phyloP scores from a whole-genome alignment of 2,113 vertebrate genomes.

The Campylorhamphus procurvoides region DNA sequence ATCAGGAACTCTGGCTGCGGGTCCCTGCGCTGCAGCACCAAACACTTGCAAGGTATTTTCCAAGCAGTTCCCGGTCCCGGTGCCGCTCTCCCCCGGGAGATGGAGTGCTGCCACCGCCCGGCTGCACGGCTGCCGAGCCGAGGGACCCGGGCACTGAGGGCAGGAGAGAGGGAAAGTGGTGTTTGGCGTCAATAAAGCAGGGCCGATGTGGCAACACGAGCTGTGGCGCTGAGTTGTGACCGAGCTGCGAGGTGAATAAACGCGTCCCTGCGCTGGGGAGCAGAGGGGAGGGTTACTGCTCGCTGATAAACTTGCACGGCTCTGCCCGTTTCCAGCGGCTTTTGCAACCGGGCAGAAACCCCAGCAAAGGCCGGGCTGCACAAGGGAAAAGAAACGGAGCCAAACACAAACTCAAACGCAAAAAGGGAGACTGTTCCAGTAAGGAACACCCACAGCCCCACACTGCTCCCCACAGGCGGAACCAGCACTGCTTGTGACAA shows the following conservation, averaged over 20 bases:
- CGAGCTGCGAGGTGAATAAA: background rate
- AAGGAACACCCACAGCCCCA: background rate
- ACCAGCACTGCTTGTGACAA: background rate
- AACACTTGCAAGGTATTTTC: background rate
- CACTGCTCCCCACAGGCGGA: background rate
- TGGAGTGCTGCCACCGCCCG: slow-evolving; percentile 37
- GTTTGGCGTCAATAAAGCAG: background rate
- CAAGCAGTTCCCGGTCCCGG: background rate
- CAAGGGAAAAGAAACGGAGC: background rate
- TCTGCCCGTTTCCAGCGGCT: background rate
- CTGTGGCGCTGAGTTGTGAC: fast-evolving
- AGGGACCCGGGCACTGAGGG: background rate
- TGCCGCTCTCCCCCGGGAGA: background rate
- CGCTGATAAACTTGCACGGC: background rate
- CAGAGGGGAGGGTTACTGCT: background rate
- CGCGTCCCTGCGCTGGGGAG: background rate
- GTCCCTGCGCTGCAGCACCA: background rate
- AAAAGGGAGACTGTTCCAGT: background rate
- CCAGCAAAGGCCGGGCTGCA: background rate
- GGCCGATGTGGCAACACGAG: background rate
- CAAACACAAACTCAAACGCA: background rate
- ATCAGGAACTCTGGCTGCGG: background rate
- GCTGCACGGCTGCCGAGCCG: background rate
- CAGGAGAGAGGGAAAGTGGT: background rate
- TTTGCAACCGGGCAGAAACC: slow-evolving; percentile 8